phyloP scores from a whole-genome alignment of 2,888 invertebrate species.

The Subacronicta megacephala region DNA sequence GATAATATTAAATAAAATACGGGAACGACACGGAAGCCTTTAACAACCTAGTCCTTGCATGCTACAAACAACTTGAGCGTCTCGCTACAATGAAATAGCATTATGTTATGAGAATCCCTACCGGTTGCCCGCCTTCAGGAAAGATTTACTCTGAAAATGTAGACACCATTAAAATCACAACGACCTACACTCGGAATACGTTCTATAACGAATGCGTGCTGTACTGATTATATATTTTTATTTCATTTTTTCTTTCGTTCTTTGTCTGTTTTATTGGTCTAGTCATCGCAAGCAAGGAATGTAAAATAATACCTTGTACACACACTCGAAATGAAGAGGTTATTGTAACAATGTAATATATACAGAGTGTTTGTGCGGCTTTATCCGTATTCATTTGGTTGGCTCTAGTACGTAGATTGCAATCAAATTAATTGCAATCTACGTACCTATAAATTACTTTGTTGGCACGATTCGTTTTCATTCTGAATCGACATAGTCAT shows the following conservation, averaged over 20 bases:
- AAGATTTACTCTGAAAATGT: slow-evolving; percentile 23
- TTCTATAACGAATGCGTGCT: no score
- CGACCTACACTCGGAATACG: no score
- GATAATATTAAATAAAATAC: slow-evolving; percentile 17
- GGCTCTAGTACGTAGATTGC: neutral
- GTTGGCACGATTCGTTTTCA: slow-evolving; percentile 5
- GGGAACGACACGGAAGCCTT: slow-evolving; percentile 7
- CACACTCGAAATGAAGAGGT: no score
- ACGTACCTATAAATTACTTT: slow-evolving; percentile 11
- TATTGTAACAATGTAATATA: no score
- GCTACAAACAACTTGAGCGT: slow-evolving; percentile 30
- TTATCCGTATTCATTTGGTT: neutral
- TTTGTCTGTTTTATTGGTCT: no score
- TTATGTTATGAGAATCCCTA: slow-evolving; percentile 34
- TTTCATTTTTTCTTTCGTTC: no score
- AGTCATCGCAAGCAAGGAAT: no score
- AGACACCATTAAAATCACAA: slow-evolving; percentile 8
- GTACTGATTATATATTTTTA: no score
- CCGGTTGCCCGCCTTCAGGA: slow-evolving; percentile 24
- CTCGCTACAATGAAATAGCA: slow-evolving; percentile 26
- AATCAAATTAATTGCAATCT: slow-evolving; percentile 13
- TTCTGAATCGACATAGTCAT: slow-evolving; percentile 4
- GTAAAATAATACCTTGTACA: no score
- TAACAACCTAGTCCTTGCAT: slow-evolving; percentile 4
- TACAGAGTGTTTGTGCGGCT: no score